phyloP scores from a whole-genome alignment of 2,888 invertebrate species.

The Tipula vernalis region DNA sequence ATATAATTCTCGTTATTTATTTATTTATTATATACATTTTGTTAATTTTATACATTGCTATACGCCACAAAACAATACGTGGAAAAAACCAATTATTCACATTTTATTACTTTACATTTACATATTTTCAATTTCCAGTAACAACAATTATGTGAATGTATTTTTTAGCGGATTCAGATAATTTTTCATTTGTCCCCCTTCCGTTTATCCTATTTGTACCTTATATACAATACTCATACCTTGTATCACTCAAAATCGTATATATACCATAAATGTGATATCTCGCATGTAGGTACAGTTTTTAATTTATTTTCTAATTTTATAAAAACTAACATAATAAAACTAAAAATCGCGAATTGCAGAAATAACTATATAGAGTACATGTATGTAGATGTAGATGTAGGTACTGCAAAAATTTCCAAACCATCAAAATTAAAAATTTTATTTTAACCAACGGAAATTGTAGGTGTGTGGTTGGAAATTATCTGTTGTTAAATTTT shows the following conservation, averaged over 20 bases:
- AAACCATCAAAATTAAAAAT: neutral
- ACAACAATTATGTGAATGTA: neutral
- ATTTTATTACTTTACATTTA: neutral
- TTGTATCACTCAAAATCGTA: neutral
- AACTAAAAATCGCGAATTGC: neutral
- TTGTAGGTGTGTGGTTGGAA: conserved; percentile 33
- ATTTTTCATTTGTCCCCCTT: neutral
- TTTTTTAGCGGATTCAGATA: neutral
- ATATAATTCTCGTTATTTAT: neutral
- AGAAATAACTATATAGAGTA: neutral
- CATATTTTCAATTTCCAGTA: neutral
- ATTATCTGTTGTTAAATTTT: neutral
- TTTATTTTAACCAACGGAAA: conserved; percentile 23
- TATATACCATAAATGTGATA: neutral
- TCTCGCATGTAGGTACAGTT: neutral
- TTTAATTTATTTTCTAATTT: conserved; percentile 4
- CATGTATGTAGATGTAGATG: too few species aligned
- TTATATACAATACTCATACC: neutral
- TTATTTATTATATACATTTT: neutral
- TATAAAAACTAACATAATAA: neutral
- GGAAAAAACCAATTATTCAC: neutral
- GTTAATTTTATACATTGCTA: neutral
- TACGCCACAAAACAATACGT: neutral
- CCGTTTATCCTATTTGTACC: neutral
- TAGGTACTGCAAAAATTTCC: neutral